Evolutionary conservation across 2,888 invertebrate species (phyloP).

Genomic region (Opisthograptis luteolata): DNA sequence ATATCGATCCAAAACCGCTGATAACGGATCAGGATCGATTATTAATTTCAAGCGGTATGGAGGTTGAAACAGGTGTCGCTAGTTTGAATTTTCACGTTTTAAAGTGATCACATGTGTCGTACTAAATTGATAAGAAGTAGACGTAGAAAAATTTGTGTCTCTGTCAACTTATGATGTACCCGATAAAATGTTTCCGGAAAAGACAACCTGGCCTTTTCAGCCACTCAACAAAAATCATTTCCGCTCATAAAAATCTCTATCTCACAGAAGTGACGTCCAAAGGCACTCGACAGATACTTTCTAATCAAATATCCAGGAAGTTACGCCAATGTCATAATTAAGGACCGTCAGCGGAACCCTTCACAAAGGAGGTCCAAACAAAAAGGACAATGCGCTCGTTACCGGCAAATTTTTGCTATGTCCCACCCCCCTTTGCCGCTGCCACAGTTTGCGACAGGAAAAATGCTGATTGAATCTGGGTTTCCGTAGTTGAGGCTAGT

Average conservation of each 20-base stretch:
- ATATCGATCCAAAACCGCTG: too few species aligned
- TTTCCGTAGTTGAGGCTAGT: slow-evolving; percentile 38
- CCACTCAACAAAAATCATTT: slow-evolving; percentile 6
- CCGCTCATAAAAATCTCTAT: slow-evolving; percentile 22
- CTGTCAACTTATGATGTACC: too few species aligned
- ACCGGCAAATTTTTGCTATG: slow-evolving; percentile 64
- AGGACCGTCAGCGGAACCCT: slow-evolving; percentile 57
- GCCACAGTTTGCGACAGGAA: slow-evolving; percentile 50
- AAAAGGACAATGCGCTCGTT: slow-evolving; percentile 77
- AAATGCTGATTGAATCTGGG: slow-evolving; percentile 68
- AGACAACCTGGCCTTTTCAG: too few species aligned
- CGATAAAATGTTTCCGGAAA: not conserved
- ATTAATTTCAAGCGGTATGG: too few species aligned
- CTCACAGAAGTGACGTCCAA: slow-evolving; percentile 13
- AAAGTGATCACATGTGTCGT: too few species aligned
- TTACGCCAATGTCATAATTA: slow-evolving; percentile 67
- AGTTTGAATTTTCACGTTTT: too few species aligned
- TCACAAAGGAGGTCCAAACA: slow-evolving; percentile 68
- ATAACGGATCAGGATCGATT: too few species aligned
- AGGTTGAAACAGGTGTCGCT: too few species aligned
- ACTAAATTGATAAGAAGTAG: too few species aligned
- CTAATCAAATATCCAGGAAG: slow-evolving; percentile 58
- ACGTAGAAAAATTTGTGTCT: too few species aligned
- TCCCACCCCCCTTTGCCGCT: slow-evolving; percentile 37
- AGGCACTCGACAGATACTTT: slow-evolving; percentile 35